A percentile compares a stretch with the other conserved stretches of the same genome.
Evolutionary conservation across 2,113 vertebrate genomes (phyloP).

Genomic region (Gavialis gangeticus): DNA sequence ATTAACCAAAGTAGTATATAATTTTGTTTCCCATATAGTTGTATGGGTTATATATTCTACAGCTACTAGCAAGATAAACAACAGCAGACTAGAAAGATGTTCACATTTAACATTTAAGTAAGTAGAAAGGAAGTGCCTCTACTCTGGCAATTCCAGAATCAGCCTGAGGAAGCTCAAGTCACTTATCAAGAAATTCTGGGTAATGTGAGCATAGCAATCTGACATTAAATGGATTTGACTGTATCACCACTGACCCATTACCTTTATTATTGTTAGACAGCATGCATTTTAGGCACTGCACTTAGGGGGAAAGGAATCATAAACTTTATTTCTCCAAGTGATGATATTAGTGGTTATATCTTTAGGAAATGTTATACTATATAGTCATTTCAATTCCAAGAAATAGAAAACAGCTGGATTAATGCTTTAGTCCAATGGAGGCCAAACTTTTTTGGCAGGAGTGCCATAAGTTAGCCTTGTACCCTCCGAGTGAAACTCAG

Average conservation of each 20-base stretch:
- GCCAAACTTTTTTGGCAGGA: background rate
- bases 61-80: background rate
- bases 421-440: background rate
- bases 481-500: background rate
- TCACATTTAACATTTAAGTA: background rate
- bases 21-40: background rate
- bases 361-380: background rate
- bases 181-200: background rate
- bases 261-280: background rate
- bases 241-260: background rate
- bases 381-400: background rate
- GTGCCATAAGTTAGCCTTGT: background rate
- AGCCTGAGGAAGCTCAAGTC: background rate
- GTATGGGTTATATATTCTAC: background rate
- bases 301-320: background rate
- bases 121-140: background rate
- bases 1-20: background rate
- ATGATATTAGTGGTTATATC: background rate
- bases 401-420: background rate
- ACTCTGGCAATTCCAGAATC: background rate
- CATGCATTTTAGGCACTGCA: background rate
- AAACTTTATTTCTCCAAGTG: background rate
- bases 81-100: background rate
- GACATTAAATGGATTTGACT: background rate
- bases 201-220: background rate